Evolutionary conservation across 2,888 invertebrate species (phyloP).

Genomic region (Xanthostigma xanthostigma): DNA sequence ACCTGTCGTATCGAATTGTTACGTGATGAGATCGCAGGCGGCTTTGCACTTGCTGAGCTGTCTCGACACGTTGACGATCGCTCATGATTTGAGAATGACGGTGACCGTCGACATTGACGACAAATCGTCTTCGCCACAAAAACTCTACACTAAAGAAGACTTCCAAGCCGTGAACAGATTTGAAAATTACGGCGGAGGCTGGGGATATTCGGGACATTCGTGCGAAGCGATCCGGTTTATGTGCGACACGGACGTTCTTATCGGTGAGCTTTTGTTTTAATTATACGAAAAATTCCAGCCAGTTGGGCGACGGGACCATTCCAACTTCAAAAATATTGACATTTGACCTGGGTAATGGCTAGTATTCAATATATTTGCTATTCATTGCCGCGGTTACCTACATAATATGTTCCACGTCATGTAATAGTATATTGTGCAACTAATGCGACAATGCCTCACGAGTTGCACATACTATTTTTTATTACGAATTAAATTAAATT

Average conservation of each 20-base stretch:
- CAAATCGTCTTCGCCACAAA: constrained; percentile 33
- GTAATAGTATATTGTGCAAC: too few relatives aligned
- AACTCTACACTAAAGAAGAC: constrained; percentile 62
- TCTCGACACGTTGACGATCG: constrained; percentile 73
- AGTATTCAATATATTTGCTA: too few relatives aligned
- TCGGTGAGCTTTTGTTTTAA: constrained; percentile 33
- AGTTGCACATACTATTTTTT: too few relatives aligned
- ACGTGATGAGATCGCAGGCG: constrained; percentile 72
- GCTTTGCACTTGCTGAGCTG: constrained; percentile 80
- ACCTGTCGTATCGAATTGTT: constrained; percentile 51
- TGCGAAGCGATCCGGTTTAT: constrained; percentile 92
- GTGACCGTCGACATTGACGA: constrained; percentile 36
- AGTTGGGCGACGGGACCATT: too few relatives aligned
- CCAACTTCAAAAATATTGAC: too few relatives aligned
- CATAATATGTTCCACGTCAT: too few relatives aligned
- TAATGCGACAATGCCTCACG: too few relatives aligned
- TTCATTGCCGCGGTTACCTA: too few relatives aligned
- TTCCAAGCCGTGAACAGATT: constrained; percentile 75
- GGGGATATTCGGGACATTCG: constrained; percentile 96
- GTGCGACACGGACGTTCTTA: constrained; percentile 77
- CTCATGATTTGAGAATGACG: constrained; percentile 48
- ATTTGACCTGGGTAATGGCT: too few relatives aligned
- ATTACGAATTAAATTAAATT: too few relatives aligned
- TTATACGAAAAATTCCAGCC: neutral
- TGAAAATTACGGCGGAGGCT: constrained; percentile 91